These are phyloP conservation scores for Parapsyche elsis DNA, from an alignment of 1,140 invertebrate species.

Conservation along the genomic window DNA sequence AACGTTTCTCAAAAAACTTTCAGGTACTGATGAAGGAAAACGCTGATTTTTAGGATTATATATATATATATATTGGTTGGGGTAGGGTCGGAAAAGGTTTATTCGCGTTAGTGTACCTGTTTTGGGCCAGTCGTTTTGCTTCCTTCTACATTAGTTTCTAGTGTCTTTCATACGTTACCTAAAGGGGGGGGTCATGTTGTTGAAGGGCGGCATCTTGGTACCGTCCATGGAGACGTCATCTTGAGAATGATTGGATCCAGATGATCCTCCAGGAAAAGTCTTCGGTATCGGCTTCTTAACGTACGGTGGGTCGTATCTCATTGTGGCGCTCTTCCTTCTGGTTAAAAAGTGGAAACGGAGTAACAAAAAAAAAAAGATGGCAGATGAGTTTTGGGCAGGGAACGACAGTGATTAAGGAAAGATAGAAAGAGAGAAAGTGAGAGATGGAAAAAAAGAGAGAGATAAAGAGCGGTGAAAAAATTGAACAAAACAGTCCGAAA, in stretches of 20 bases:
- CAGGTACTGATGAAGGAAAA: no score
- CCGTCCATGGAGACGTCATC: conserved; percentile 81
- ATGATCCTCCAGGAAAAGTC: conserved; percentile 71
- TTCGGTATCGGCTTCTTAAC: conserved; percentile 83
- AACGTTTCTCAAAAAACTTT: no score
- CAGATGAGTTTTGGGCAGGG: conserved; percentile 58
- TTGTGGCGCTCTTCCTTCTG: conserved; percentile 87
- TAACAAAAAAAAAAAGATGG: conserved; percentile 49
- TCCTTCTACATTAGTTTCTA: background rate
- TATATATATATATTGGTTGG: no score
- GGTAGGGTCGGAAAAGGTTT: no score
- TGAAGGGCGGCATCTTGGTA: conserved; percentile 82
- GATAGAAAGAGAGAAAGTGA: conserved; percentile 56
- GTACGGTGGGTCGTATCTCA: conserved; percentile 88
- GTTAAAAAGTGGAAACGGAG: conserved; percentile 57
- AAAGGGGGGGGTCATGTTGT: conserved; percentile 82
- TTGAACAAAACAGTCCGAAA: conserved; percentile 20
- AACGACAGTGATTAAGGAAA: conserved; percentile 51
- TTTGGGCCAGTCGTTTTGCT: background rate
- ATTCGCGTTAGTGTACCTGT: conserved; percentile 1
- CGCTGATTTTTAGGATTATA: no score
- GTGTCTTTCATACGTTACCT: conserved; percentile 69
- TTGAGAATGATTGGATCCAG: conserved; percentile 77
- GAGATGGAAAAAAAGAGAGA: conserved; percentile 55
- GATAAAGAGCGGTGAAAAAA: conserved; percentile 34